phyloP scores from a whole-genome alignment of 2,888 invertebrate genomes.

The Frankliniella intonsa region DNA sequence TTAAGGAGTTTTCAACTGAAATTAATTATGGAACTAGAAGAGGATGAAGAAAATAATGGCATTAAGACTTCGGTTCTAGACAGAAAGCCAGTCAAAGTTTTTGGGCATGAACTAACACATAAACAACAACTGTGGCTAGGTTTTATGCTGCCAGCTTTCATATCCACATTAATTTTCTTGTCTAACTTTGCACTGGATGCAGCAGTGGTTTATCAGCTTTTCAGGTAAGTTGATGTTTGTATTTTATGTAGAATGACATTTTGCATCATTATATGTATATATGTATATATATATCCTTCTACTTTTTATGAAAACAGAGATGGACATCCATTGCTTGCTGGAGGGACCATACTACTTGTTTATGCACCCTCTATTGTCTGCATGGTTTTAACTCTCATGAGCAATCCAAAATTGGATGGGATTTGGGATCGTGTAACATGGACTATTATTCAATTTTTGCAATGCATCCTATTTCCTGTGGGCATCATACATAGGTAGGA shows the following conservation, averaged over 20 bases:
- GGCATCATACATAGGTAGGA: constrained; percentile 45
- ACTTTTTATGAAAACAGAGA: constrained; percentile 22
- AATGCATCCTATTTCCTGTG: constrained; percentile 44
- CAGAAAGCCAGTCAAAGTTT: constrained; percentile 35
- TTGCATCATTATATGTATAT: no score
- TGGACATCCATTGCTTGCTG: constrained; percentile 40
- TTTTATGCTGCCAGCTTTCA: constrained; percentile 54
- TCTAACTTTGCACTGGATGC: constrained; percentile 64
- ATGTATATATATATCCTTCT: neutral
- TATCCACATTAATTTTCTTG: constrained; percentile 60
- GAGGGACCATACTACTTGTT: constrained; percentile 49
- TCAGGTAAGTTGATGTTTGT: neutral
- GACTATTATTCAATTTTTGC: constrained; percentile 44
- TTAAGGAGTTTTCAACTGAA: neutral
- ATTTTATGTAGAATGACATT: neutral
- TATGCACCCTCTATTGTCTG: constrained; percentile 56
- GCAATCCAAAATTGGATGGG: constrained; percentile 28
- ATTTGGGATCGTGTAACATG: constrained; percentile 36
- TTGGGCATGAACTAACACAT: constrained; percentile 38
- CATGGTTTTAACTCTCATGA: constrained; percentile 43
- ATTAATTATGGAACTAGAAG: neutral
- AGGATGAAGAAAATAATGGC: neutral
- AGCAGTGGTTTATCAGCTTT: constrained; percentile 48
- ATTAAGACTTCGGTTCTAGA: constrained; percentile 36
- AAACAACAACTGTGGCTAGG: constrained; percentile 51